Base-by-base conservation (phyloP, 2,797 vertebrate species). In the Myotis daubentonii region DNA sequence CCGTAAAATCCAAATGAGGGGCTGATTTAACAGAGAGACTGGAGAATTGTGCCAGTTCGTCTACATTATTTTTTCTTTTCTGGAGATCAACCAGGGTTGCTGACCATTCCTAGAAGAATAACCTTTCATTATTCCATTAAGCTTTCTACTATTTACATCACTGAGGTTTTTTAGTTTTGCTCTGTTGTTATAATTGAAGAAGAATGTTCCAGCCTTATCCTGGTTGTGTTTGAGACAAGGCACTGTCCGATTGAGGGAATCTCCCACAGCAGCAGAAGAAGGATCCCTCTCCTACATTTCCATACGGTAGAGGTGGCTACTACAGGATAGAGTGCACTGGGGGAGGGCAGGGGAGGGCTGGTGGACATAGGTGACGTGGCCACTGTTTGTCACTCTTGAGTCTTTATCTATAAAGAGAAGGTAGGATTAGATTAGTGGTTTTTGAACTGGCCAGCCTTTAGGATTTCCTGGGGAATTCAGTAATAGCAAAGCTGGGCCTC, bases 121-220 rank as follows among this genome's bases (percentile, higher is more conserved):
- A 75, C 82, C 79, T 89, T 93, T 90, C 68, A 86, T 94, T 96
- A 92, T 87, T 91, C 92, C 71, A 84, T 96, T 92, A 95, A 79
- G 30, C 80, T 82, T 94, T 91, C 82, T 96, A 78, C 88, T 94
- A 49, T 95, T 93, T 90, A 89, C 89, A 96, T 97, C 95, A 93
- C 76, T 82, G 88, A 80, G 79, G 90, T 62, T 92, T 94, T 55
- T 41, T n/a, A 41, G 60, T 47, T 41, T 88, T 91, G 65, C 74
- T 72, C 80, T 81, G 51, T 94, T 96, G 74, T 90, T 95, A 51
- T 60, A 91, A 94, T 83, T 70, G 51, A 93, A 62, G 70, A 86
- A 38, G 80, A 89, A 72, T 71, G 33, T 93, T 70, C 78, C 33
- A 79, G 68, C 22, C 38, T 74, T 87, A 74, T 87, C 38, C 82